A percentile compares a stretch with the other conserved stretches of the same genome.
phyloP scores from a whole-genome alignment of 2,113 vertebrate genomes.

The Illadopsis cleaveri region DNA sequence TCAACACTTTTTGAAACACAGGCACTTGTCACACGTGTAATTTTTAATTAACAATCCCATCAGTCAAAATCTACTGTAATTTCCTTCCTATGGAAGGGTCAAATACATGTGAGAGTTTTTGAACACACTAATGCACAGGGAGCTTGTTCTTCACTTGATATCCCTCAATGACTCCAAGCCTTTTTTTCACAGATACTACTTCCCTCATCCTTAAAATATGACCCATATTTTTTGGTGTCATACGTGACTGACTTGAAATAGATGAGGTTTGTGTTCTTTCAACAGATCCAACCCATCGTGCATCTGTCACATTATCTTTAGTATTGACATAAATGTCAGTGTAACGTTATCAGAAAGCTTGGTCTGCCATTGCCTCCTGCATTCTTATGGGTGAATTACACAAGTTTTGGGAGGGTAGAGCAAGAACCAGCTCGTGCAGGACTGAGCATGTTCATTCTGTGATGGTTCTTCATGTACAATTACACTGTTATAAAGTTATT shows the following conservation, averaged over 20 bases:
- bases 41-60: neutral
- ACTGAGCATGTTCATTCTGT: neutral
- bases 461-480: neutral
- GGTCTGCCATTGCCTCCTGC: neutral
- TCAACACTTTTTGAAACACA: neutral
- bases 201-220: neutral
- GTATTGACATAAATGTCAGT: neutral
- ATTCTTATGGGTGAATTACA: neutral
- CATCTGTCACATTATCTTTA: neutral
- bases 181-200: neutral
- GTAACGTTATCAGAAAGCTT: neutral
- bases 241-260: neutral
- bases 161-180: neutral
- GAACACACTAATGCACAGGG: neutral
- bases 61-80: neutral
- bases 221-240: neutral
- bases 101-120: neutral
- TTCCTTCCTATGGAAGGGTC: neutral
- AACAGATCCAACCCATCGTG: neutral
- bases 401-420: neutral
- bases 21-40: neutral
- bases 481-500: neutral
- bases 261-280: neutral
- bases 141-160: neutral
- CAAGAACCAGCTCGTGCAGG: neutral